These are phyloP conservation scores for Polydrusus tereticollis DNA, from an alignment of 2,888 invertebrate species.

Conservation along the genomic window DNA sequence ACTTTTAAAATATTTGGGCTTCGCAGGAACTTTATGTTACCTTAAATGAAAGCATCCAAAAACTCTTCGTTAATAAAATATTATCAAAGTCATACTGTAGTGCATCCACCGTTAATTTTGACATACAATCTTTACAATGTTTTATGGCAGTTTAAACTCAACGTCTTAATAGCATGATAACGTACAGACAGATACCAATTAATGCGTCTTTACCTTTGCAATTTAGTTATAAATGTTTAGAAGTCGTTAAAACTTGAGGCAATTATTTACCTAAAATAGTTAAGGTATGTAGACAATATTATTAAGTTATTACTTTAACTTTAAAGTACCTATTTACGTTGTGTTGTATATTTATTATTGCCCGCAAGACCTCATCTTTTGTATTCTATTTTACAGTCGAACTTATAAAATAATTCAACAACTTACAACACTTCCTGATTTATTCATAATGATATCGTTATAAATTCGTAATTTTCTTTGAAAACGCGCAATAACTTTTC, in stretches of 20 bases:
- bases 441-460: conserved; percentile 6
- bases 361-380: too few relatives aligned
- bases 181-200: conserved; percentile 69
- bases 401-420: too few relatives aligned
- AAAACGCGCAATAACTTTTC: conserved; percentile 27
- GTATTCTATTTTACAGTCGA: too few relatives aligned
- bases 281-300: background rate
- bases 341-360: too few relatives aligned
- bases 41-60: background rate
- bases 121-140: conserved; percentile 24
- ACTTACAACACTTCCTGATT: too few relatives aligned
- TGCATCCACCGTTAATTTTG: conserved; percentile 26
- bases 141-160: conserved; percentile 33
- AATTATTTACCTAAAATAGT: conserved; percentile 19
- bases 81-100: conserved; percentile 6
- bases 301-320: background rate
- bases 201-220: conserved; percentile 56
- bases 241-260: conserved; percentile 36
- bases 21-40: too few relatives aligned
- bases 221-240: conserved; percentile 55
- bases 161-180: conserved; percentile 39
- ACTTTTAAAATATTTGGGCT: too few relatives aligned
- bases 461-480: conserved; percentile 25
- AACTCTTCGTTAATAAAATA: conserved; percentile 9
- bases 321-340: too few relatives aligned